Evolutionary conservation across 2,113 vertebrate species (phyloP).

Genomic region (Oncorhynchus mykiss): DNA sequence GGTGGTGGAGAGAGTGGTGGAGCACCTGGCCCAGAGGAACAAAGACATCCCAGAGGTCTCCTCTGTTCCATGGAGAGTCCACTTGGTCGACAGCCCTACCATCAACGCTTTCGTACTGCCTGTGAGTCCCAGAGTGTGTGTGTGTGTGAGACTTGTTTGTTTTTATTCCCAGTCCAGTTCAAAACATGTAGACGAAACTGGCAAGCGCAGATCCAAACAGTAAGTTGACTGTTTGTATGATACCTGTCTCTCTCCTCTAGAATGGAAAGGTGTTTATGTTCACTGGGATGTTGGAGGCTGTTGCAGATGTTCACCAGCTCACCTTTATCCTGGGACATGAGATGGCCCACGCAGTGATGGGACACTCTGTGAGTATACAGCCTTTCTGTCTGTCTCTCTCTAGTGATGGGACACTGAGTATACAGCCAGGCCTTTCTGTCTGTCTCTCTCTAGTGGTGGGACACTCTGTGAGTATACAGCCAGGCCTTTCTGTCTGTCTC

Average conservation of each 20-base stretch:
- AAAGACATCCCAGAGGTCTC: constrained; percentile 83
- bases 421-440: too few species aligned
- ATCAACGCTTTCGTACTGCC: constrained; percentile 91
- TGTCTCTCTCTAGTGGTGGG: too few species aligned
- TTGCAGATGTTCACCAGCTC: constrained; percentile 86
- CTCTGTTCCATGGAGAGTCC: constrained; percentile 80
- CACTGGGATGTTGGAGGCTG: constrained; percentile 85
- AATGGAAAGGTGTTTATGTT: constrained; percentile 92
- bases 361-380: constrained; percentile 85
- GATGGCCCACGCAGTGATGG: constrained; percentile 89
- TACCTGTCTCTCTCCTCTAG: constrained; percentile 58
- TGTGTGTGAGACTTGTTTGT: too few species aligned
- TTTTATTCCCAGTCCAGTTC: too few species aligned
- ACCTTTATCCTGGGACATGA: constrained; percentile 90
- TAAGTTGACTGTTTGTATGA: too few species aligned
- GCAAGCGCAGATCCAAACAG: too few species aligned
- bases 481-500: too few species aligned
- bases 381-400: not conserved
- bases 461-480: too few species aligned
- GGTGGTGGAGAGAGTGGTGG: constrained; percentile 78
- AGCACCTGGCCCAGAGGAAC: constrained; percentile 83
- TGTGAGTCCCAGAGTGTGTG: constrained; percentile 69
- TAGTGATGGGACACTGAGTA: too few species aligned
- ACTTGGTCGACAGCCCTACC: constrained; percentile 81
- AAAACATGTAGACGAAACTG: too few species aligned